Conservation (phyloP, 2,797 vertebrate species). For the Sebastes matsubarae region DNA sequence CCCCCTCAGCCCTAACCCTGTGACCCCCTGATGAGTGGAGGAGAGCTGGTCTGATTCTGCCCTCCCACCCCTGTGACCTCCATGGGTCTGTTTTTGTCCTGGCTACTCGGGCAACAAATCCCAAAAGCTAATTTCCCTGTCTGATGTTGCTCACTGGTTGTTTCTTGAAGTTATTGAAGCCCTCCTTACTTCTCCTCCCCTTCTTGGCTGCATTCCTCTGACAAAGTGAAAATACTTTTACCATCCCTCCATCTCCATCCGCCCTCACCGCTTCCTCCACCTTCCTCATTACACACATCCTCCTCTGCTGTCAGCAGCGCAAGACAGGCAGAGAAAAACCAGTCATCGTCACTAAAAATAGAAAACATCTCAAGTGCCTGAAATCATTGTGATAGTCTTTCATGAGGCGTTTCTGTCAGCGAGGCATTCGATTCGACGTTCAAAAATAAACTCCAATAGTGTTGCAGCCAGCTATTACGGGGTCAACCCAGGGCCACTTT, state of each 20-base stretch:
- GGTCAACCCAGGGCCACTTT: slow-evolving; percentile 60
- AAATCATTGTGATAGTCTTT: slow-evolving; percentile 70
- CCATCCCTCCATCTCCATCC: slow-evolving; percentile 8
- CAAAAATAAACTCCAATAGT: slow-evolving; percentile 71
- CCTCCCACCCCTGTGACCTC: slow-evolving; percentile 65
- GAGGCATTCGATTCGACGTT: slow-evolving; percentile 52
- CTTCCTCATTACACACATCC: slow-evolving; percentile 54
- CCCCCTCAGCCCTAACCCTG: slow-evolving; percentile 43
- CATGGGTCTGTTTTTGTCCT: slow-evolving; percentile 67
- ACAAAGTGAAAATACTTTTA: slow-evolving; percentile 52
- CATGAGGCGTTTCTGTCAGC: slow-evolving; percentile 57
- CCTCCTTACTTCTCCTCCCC: slow-evolving; percentile 4
- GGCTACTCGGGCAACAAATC: slow-evolving; percentile 76
- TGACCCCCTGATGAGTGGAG: slow-evolving; percentile 62
- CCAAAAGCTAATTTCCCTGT: slow-evolving; percentile 69
- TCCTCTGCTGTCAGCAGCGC: slow-evolving; percentile 59
- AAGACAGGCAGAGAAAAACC: slow-evolving; percentile 48
- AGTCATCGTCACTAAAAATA: slow-evolving; percentile 70
- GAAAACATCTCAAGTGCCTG: slow-evolving; percentile 68
- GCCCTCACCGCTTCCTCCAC: slow-evolving; percentile 30
- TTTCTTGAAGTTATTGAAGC: slow-evolving; percentile 54
- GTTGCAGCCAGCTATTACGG: slow-evolving; percentile 38
- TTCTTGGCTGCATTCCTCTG: slow-evolving; percentile 46
- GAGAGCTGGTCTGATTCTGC: slow-evolving; percentile 53
- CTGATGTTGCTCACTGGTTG: slow-evolving; percentile 65